A percentile compares a stretch with the other conserved stretches of the same genome.
Evolutionary conservation across 2,113 vertebrate species (phyloP).

Genomic region (Centropus unirufus): DNA sequence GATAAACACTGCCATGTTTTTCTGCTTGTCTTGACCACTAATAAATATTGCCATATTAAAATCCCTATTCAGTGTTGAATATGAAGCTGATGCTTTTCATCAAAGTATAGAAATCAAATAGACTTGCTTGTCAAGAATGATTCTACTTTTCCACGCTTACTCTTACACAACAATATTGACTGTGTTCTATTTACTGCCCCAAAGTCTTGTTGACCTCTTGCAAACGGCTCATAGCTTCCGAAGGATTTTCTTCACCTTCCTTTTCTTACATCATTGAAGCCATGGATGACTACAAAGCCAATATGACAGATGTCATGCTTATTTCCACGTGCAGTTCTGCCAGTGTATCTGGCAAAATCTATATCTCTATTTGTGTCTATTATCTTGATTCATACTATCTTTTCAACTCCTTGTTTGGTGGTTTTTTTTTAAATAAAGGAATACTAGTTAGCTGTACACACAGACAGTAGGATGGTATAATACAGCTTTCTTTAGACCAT

Average conservation of each 20-base stretch:
- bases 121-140: not conserved
- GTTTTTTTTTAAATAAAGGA: not conserved
- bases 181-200: not conserved
- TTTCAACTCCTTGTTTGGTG: not conserved
- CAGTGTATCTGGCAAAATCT: not conserved
- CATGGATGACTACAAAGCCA: not conserved
- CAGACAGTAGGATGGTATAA: not conserved
- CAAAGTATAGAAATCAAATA: not conserved
- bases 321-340: not conserved
- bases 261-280: not conserved
- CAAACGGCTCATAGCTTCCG: not conserved
- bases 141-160: not conserved
- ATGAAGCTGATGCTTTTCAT: not conserved
- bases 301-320: not conserved
- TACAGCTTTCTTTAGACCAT: not conserved
- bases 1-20: not conserved
- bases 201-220: not conserved
- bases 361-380: no score
- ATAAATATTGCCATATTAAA: not conserved
- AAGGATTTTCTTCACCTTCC: not conserved
- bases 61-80: not conserved
- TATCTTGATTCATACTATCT: not conserved
- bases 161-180: not conserved
- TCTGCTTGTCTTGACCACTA: not conserved
- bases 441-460: not conserved